These are phyloP conservation scores for Colaptes auratus DNA, from an alignment of 2,113 vertebrate genomes.

Conservation along the genomic window DNA sequence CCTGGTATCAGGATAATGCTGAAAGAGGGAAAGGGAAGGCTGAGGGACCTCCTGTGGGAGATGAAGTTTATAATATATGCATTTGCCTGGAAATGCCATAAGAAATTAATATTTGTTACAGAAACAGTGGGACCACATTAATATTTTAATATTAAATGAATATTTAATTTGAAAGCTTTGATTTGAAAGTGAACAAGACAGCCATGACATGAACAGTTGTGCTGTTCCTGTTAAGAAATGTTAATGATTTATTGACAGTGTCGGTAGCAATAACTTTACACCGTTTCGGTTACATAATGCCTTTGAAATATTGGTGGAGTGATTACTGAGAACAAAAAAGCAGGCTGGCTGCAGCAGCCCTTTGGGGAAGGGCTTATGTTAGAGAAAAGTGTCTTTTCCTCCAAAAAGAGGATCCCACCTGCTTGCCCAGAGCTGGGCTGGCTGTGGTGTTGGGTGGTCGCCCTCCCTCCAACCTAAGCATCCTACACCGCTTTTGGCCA, in stretches of 20 bases:
- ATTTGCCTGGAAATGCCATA: slow-evolving; percentile 81
- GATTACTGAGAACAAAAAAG: slow-evolving; percentile 62
- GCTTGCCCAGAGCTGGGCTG: accelerated
- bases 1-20: background rate
- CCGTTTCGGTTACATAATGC: slow-evolving; percentile 60
- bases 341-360: slow-evolving; percentile 1
- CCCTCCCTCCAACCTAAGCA: background rate
- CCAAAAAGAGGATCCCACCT: background rate
- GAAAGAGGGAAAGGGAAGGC: slow-evolving; percentile 34
- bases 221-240: slow-evolving; percentile 67
- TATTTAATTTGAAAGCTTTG: slow-evolving; percentile 82
- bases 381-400: background rate
- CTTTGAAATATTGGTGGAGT: slow-evolving; percentile 65
- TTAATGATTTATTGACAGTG: slow-evolving; percentile 73
- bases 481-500: background rate
- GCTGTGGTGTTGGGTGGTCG: too few relatives aligned
- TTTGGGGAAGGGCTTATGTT: background rate
- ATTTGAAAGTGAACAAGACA: slow-evolving; percentile 76
- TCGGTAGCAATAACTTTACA: slow-evolving; percentile 66
- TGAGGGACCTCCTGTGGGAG: slow-evolving; percentile 63
- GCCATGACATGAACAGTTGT: slow-evolving; percentile 66
- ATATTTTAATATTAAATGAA: slow-evolving; percentile 83
- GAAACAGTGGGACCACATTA: slow-evolving; percentile 78
- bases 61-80: slow-evolving; percentile 72
- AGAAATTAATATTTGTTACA: slow-evolving; percentile 84